phyloP scores from a whole-genome alignment of 1,140 invertebrate species.

The Calephelis nemesis region DNA sequence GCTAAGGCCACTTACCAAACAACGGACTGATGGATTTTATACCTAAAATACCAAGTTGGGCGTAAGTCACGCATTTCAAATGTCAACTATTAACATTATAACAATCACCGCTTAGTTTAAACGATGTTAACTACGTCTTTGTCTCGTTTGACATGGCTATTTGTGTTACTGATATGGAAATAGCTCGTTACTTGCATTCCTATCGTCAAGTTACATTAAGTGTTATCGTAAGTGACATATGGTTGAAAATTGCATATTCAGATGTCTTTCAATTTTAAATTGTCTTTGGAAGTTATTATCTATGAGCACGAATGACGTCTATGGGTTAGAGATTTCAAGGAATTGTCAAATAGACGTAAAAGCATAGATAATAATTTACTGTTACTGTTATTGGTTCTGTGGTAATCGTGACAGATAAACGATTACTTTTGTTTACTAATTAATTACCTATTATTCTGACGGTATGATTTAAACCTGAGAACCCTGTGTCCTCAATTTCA shows the following conservation, averaged over 20 bases:
- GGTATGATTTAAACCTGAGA: too few relatives aligned
- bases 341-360: too few relatives aligned
- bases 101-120: slow-evolving; percentile 13
- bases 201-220: slow-evolving; percentile 4
- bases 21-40: slow-evolving; percentile 1
- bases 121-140: slow-evolving; percentile 25
- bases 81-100: slow-evolving; percentile 30
- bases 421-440: too few relatives aligned
- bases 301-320: neutral
- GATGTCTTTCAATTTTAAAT: too few relatives aligned
- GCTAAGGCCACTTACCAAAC: neutral
- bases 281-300: too few relatives aligned
- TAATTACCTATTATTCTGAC: too few relatives aligned
- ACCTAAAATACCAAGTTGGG: slow-evolving; percentile 7
- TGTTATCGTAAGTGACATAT: neutral
- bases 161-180: slow-evolving; percentile 16
- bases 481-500: too few relatives aligned
- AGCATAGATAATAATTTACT: too few relatives aligned
- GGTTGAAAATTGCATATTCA: too few relatives aligned
- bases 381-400: too few relatives aligned
- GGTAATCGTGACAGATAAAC: too few relatives aligned
- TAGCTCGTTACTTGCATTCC: slow-evolving; percentile 1
- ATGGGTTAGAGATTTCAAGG: too few relatives aligned
- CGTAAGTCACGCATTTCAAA: slow-evolving; percentile 28
- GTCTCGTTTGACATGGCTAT: slow-evolving; percentile 28